Conservation (phyloP, 1,140 invertebrate genomes). For the Wasmannia auropunctata region DNA sequence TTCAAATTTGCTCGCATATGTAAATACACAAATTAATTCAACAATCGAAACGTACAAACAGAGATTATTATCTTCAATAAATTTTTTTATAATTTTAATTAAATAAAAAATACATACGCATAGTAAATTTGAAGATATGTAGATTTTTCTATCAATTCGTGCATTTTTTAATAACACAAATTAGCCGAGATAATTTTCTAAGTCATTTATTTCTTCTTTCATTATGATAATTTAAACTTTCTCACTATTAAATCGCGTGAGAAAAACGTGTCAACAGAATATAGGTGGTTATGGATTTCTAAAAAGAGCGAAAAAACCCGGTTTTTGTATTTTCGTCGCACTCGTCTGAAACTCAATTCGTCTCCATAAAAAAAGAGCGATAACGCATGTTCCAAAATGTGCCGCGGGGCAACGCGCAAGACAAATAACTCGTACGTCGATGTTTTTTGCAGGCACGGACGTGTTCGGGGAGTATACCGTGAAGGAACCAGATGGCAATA, state of each 20-base stretch:
- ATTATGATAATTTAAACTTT: not conserved
- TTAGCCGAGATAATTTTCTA: not conserved
- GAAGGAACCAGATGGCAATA: conserved; percentile 85
- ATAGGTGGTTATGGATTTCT: not conserved
- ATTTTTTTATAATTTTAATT: not conserved
- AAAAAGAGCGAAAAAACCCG: not conserved
- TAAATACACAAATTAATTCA: not conserved
- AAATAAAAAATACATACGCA: not conserved
- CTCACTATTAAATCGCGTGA: not conserved
- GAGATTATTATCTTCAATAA: not conserved
- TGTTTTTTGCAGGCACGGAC: conserved; percentile 75
- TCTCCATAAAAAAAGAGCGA: conserved; percentile 9
- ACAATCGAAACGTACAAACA: not conserved
- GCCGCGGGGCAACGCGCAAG: not conserved
- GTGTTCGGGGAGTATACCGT: conserved; percentile 90
- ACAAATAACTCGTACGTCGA: conserved; percentile 60
- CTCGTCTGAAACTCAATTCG: conserved; percentile 49
- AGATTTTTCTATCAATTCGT: not conserved
- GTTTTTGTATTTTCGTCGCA: not conserved
- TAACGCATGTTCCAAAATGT: not conserved
- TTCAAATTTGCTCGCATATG: not conserved
- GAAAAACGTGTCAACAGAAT: not conserved
- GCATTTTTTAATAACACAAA: not conserved
- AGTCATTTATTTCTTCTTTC: not conserved
- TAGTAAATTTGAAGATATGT: not conserved